Conservation (phyloP, 2,797 vertebrate genomes). For the Microctenopoma stevenorrisi region DNA sequence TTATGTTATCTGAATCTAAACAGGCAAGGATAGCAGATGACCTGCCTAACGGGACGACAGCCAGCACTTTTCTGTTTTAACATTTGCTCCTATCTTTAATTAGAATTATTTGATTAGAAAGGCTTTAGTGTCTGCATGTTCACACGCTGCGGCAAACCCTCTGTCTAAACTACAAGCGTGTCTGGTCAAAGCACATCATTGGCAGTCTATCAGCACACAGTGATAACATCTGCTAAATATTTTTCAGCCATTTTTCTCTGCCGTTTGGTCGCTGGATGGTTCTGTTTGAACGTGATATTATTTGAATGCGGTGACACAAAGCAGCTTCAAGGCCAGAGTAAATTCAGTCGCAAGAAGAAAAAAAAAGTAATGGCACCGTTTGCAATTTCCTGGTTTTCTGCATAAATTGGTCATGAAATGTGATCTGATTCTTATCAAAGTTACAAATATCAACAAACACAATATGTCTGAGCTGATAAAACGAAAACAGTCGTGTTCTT, state of each 20-base stretch:
- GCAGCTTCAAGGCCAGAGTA: constrained; percentile 10
- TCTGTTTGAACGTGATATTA: constrained; percentile 7
- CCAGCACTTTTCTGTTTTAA: constrained; percentile 1
- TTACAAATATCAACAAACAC: no score
- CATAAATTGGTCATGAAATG: no score
- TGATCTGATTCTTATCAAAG: no score
- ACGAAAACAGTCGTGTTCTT: no score
- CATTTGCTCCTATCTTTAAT: not conserved
- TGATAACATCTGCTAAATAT: constrained; percentile 38
- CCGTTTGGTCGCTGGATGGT: constrained; percentile 6
- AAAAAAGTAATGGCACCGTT: no score
- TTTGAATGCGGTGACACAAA: constrained; percentile 8
- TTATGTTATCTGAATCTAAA: constrained; percentile 52
- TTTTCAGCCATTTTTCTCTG: constrained; percentile 4
- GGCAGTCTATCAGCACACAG: constrained; percentile 12
- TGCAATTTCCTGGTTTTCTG: no score
- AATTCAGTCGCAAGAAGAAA: not conserved
- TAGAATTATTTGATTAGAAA: no score
- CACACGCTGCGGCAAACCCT: no score
- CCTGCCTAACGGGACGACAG: constrained; percentile 33
- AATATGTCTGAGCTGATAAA: no score
- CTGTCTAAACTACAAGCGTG: not conserved
- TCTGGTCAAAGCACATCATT: constrained; percentile 32
- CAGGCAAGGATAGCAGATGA: constrained; percentile 28
- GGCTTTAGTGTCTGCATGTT: not conserved